Evolutionary conservation across 2,113 vertebrate genomes (phyloP).

Genomic region (Eurypyga helias): DNA sequence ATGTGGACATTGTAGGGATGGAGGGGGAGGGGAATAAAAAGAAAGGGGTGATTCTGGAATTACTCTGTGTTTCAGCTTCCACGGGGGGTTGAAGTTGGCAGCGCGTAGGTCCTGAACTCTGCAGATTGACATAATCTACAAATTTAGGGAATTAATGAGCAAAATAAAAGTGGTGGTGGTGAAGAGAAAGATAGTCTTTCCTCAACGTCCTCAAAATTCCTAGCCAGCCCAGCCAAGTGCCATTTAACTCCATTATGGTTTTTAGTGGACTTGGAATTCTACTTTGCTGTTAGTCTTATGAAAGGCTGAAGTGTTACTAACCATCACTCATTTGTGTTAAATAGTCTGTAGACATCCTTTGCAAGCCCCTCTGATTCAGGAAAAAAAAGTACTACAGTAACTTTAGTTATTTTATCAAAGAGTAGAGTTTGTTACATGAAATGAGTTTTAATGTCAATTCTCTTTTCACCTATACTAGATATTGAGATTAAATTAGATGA

Average conservation of each 20-base stretch:
- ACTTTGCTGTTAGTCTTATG: background rate
- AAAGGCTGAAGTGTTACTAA: background rate
- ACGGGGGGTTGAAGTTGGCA: background rate
- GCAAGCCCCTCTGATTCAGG: background rate
- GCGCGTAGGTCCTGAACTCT: background rate
- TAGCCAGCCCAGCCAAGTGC: background rate
- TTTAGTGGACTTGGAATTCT: background rate
- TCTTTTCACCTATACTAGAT: conserved; percentile 75
- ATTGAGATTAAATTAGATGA: conserved; percentile 93
- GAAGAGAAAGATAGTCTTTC: background rate
- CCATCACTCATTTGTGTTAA: background rate
- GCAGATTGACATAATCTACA: background rate
- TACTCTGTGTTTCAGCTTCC: background rate
- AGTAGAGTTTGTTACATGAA: background rate
- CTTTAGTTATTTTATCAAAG: background rate
- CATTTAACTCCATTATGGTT: background rate
- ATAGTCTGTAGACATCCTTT: background rate
- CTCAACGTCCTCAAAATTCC: background rate
- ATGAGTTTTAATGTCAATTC: background rate
- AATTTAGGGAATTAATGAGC: background rate
- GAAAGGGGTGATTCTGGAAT: background rate
- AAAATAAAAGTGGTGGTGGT: background rate
- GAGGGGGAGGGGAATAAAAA: background rate
- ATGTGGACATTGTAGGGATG: background rate
- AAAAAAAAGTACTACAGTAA: background rate